These are phyloP conservation scores for Proisotoma minuta DNA, from an alignment of 2,888 invertebrate genomes.

Conservation along the genomic window DNA sequence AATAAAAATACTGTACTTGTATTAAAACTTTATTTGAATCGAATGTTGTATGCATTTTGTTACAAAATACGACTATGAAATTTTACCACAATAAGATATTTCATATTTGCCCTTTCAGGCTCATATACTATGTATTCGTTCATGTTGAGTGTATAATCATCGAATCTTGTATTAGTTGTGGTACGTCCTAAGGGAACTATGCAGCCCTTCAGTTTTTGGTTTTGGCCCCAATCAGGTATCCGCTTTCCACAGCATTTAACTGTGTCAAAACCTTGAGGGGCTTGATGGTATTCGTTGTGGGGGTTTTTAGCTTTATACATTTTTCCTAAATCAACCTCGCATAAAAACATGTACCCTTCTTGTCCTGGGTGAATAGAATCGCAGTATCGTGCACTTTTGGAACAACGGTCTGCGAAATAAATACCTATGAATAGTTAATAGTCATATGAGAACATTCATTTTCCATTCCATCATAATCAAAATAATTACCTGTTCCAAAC, in stretches of 20 bases:
- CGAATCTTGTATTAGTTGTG: neutral
- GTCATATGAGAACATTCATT: neutral
- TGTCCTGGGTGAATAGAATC: neutral
- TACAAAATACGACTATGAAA: neutral
- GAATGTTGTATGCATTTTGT: neutral
- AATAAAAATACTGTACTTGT: neutral
- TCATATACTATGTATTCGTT: slow-evolving; percentile 24
- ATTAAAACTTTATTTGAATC: neutral
- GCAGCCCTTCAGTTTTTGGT: neutral
- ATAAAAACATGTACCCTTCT: slow-evolving; percentile 24
- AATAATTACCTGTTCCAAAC: slow-evolving; percentile 16
- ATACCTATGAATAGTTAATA: too few species aligned
- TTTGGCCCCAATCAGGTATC: slow-evolving; percentile 11
- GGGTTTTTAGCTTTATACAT: slow-evolving; percentile 16
- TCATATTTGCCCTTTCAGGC: slow-evolving; percentile 5
- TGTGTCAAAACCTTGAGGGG: slow-evolving; percentile 7
- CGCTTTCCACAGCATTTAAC: slow-evolving; percentile 14
- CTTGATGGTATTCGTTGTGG: neutral
- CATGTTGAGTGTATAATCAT: neutral
- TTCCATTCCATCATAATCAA: neutral
- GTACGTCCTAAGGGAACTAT: slow-evolving; percentile 9
- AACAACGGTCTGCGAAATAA: slow-evolving; percentile 24
- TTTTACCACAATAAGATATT: slow-evolving; percentile 13
- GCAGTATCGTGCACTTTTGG: slow-evolving; percentile 28
- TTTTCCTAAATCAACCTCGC: slow-evolving; percentile 30